Evolutionary conservation across 2,888 invertebrate species (phyloP).

Genomic region (Pycnomerus fuliginosus): DNA sequence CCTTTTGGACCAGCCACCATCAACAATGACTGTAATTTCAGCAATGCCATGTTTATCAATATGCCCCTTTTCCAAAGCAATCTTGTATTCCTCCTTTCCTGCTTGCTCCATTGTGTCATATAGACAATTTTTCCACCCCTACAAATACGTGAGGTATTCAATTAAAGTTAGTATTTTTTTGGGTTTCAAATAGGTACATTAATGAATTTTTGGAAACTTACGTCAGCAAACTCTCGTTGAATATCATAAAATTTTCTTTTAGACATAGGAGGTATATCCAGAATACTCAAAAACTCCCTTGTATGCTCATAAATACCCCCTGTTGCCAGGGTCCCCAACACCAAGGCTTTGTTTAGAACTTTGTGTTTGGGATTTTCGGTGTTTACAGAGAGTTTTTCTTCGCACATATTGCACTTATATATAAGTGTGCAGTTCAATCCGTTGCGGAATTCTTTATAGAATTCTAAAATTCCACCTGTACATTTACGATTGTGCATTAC

Average conservation of each 20-base stretch:
- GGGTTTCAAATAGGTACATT: constrained; percentile 4
- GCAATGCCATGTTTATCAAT: constrained; percentile 17
- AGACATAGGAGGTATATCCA: not conserved
- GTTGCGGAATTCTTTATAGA: not conserved
- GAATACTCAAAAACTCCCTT: not conserved
- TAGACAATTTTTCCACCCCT: not conserved
- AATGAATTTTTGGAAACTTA: not conserved
- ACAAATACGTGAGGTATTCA: not conserved
- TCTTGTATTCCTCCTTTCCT: constrained; percentile 10
- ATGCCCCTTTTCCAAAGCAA: constrained; percentile 13
- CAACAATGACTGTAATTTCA: constrained; percentile 21
- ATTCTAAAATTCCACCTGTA: not conserved
- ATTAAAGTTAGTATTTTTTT: not conserved
- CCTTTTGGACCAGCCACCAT: constrained; percentile 26
- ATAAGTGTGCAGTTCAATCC: not conserved
- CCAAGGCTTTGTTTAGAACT: not conserved
- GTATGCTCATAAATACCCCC: constrained; percentile 2
- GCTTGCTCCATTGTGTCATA: not conserved
- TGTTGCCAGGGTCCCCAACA: constrained; percentile 4
- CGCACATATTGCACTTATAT: not conserved
- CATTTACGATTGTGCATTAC: not conserved
- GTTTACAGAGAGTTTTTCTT: not conserved
- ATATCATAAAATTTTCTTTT: not conserved
- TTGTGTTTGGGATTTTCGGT: not conserved
- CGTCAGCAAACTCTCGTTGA: not conserved